A percentile compares a stretch with the other conserved stretches of the same genome.
phyloP scores from a whole-genome alignment of 2,888 invertebrate genomes.

The Linnaemya vulpina region DNA sequence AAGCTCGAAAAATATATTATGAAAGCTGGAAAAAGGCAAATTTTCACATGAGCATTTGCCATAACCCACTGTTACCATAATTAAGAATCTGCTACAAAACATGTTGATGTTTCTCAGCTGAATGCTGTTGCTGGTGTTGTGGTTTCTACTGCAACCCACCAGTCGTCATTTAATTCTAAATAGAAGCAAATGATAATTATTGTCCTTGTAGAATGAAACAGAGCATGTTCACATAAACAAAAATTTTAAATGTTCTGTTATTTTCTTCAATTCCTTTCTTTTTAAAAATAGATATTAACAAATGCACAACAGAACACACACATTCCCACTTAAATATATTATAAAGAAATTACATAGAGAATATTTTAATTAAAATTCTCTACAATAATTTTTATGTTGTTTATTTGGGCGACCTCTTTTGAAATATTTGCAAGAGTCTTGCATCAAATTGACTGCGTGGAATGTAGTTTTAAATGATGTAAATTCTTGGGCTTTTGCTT shows the following conservation, averaged over 20 bases:
- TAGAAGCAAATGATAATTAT: slow-evolving; percentile 60
- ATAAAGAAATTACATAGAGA: slow-evolving; percentile 44
- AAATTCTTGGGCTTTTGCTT: background rate
- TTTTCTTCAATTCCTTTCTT: slow-evolving; percentile 10
- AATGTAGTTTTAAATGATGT: slow-evolving; percentile 15
- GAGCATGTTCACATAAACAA: slow-evolving; percentile 44
- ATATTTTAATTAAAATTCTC: slow-evolving; percentile 61
- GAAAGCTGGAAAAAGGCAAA: too few relatives aligned
- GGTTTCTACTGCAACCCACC: slow-evolving; percentile 47
- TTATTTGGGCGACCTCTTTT: background rate
- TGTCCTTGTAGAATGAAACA: slow-evolving; percentile 50
- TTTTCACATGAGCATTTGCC: background rate
- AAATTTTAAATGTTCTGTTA: slow-evolving; percentile 40
- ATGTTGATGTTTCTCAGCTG: slow-evolving; percentile 48
- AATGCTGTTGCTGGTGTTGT: slow-evolving; percentile 17
- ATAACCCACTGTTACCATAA: slow-evolving; percentile 26
- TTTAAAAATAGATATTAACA: background rate
- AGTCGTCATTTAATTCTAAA: slow-evolving; percentile 48
- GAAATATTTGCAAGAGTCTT: background rate
- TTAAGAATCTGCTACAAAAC: slow-evolving; percentile 38
- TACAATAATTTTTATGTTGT: slow-evolving; percentile 2
- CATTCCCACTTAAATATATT: background rate
- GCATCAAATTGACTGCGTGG: background rate
- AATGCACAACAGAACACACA: slow-evolving; percentile 1
- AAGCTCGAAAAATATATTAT: too few relatives aligned